Base-by-base conservation (phyloP, 2,888 invertebrate species). In the Norana najaformis region DNA sequence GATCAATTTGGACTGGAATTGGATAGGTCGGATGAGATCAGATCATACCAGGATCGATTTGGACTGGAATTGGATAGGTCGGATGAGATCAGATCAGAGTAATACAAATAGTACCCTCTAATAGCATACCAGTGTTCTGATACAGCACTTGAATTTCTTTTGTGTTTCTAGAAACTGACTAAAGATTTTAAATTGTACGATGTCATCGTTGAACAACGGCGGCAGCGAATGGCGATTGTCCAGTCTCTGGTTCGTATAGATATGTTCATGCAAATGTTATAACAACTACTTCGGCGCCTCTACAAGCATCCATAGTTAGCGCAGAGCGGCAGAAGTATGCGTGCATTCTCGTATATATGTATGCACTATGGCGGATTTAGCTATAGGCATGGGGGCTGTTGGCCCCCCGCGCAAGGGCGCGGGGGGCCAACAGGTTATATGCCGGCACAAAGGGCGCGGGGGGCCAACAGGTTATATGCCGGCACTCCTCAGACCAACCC, bases 171-270 rank as follows among this genome's bases (percentile, higher is more conserved):
- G 94, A 93, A 91, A 88, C 90, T 94, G 69, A 91, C 92, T 34
- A 91, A 92, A 36, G 92, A 92, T 34, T 96, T 96, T 93, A 95
- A 95, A 92, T 93, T 96, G 90, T 95, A 95, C 93, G 94, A 95
- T 47, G 94, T 96, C 89, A 95, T 96, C 39, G 94, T 95, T 90
- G 95, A 95, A 37, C 96, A 96, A 96, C 93, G 96, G 89, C 95
- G 95, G 90, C 96, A 96, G 92, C 94, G 96, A 90, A 95, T 96
- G 92, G 96, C 94, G 11, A 93, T 94, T 92, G 94, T 94, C 20
- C 94, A 94, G 90, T 93, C 94, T 18, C 82, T 53, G 89, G 90
- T 90, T 20, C n/a, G 37, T 90, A 85, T 35, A 83, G 47, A 47
- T 4, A 16, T 47, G 23, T 23, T 47, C 23, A 11, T 47, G 2